Evolutionary conservation across 1,140 invertebrate species (phyloP).

Genomic region (Copidosoma floridanum): DNA sequence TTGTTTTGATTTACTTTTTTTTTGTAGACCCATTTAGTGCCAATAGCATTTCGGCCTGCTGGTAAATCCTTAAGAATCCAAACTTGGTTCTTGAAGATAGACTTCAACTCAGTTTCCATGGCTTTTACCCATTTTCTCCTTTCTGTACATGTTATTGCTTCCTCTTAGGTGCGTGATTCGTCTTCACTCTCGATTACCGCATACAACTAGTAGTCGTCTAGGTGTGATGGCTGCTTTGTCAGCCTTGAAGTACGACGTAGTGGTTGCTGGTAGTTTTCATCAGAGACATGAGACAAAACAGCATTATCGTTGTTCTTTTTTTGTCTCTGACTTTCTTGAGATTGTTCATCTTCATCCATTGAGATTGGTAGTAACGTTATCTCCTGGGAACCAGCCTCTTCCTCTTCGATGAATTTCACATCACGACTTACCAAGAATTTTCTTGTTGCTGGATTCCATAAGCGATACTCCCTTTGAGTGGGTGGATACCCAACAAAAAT

Average conservation of each 20-base stretch:
- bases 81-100: not conserved
- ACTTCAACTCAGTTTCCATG: not conserved
- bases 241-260: not conserved
- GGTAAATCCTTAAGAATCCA: not conserved
- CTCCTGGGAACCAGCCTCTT: not conserved
- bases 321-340: too few species aligned
- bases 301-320: too few species aligned
- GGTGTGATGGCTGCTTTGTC: not conserved
- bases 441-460: slow-evolving; percentile 14
- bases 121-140: not conserved
- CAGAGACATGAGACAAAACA: not conserved
- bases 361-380: not conserved
- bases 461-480: slow-evolving; percentile 39
- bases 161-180: not conserved
- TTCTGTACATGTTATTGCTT: not conserved
- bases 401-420: not conserved
- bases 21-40: slow-evolving; percentile 23
- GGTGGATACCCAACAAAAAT: slow-evolving; percentile 48
- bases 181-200: not conserved
- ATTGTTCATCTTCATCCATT: not conserved
- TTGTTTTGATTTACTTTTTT: slow-evolving; percentile 19
- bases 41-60: not conserved
- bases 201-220: not conserved
- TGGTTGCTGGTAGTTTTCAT: not conserved
- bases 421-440: not conserved